These are phyloP conservation scores for Apamea monoglypha DNA, from an alignment of 2,888 invertebrate genomes.

Conservation along the genomic window DNA sequence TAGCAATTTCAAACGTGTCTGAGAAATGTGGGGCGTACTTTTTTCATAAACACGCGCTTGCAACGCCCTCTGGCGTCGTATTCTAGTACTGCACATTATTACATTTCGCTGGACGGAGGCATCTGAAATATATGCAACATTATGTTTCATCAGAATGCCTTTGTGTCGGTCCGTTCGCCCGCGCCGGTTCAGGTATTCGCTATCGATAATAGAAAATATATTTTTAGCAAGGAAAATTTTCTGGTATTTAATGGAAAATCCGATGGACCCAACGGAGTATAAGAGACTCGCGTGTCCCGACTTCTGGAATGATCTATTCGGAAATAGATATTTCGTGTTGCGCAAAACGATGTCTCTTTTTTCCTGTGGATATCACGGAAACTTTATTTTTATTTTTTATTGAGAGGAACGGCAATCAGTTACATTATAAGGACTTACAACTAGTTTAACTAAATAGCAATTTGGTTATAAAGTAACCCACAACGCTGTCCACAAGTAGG, in stretches of 20 bases:
- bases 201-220: conserved; percentile 31
- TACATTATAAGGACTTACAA: no score
- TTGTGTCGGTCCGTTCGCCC: conserved; percentile 30
- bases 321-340: conserved; percentile 6
- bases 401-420: no score
- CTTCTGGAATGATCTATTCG: background rate
- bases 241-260: conserved; percentile 20
- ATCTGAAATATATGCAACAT: conserved; percentile 58
- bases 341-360: background rate
- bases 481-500: no score
- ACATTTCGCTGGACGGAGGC: conserved; percentile 52
- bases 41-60: conserved; percentile 29
- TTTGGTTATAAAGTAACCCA: no score
- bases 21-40: conserved; percentile 39
- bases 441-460: no score
- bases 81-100: conserved; percentile 56
- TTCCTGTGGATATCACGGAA: background rate
- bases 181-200: conserved; percentile 23
- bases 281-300: background rate
- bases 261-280: background rate
- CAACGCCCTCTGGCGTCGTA: conserved; percentile 27
- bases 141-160: conserved; percentile 45
- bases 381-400: no score
- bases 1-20: conserved; percentile 49
- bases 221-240: conserved; percentile 17